phyloP scores from a whole-genome alignment of 53 echinoderm and acorn worm genomes.

The Henricia sp. region DNA sequence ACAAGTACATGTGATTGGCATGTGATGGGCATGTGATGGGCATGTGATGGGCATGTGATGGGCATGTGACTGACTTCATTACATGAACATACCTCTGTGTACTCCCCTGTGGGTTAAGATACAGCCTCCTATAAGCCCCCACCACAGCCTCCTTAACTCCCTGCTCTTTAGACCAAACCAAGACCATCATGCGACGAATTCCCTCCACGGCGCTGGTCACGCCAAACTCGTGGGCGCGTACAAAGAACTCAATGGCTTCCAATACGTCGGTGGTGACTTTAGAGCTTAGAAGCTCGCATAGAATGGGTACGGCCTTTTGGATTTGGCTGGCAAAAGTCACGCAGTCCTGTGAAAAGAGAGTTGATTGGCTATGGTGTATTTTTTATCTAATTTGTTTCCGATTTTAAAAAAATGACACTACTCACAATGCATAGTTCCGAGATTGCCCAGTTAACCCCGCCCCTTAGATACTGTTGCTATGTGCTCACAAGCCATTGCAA shows the following conservation, averaged over 20 bases:
- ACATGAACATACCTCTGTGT: conserved; percentile 79
- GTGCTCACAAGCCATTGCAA: too few relatives aligned
- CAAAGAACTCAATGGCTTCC: conserved; percentile 86
- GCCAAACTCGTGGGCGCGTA: conserved; percentile 94
- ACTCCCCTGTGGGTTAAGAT: conserved; percentile 79
- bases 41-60: too few relatives aligned
- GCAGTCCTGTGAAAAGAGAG: conserved; percentile 89
- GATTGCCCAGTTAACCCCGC: too few relatives aligned
- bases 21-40: too few relatives aligned
- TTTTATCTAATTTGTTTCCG: too few relatives aligned
- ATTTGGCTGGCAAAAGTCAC: conserved; percentile 88
- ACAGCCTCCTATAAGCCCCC: conserved; percentile 81
- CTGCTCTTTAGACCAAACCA: conserved; percentile 96
- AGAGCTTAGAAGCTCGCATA: conserved; percentile 89
- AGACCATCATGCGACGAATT: conserved; percentile 89
- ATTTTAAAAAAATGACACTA: too few relatives aligned
- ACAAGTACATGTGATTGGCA: too few relatives aligned
- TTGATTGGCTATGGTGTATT: too few relatives aligned
- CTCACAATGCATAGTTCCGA: too few relatives aligned
- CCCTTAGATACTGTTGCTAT: too few relatives aligned
- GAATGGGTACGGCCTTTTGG: conserved; percentile 87
- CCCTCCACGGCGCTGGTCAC: conserved; percentile 82
- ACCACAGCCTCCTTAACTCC: conserved; percentile 95
- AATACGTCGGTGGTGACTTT: conserved; percentile 90
- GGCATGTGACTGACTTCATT: too few relatives aligned